Evolutionary conservation across 2,797 vertebrate genomes (phyloP), one percentile per base, ranked within the genome.

Genomic region (Lindbergichthys nudifrons): DNA sequence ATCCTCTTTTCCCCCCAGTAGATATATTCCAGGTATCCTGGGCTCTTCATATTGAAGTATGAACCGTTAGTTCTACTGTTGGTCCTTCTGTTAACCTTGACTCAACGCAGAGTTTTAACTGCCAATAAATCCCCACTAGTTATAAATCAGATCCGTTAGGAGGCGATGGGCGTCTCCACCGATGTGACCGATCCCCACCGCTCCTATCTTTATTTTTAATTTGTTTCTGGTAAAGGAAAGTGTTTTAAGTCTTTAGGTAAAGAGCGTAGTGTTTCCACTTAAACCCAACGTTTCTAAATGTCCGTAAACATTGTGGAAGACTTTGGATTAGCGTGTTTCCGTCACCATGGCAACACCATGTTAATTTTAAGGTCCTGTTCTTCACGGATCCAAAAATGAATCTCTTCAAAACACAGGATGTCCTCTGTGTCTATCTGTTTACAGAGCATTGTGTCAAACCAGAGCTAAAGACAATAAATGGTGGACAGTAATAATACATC

Each of bases 301-400:
- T 54, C 26, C n/a, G 46, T 56, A 45, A 57, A 51, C 58, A 32
- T 13, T 6, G 39, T 11, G 18, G 26, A 61, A 43, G 57, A 10
- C 18, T 72, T 58, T 53, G 79, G 53, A 70, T 63, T 26, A 39
- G 82, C 74, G 72, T 64, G 63, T 54, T 45, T 15, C 60, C n/a
- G 10, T 90, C 86, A 39, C 92, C 87, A 88, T 88, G 86, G 84
- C 41, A 91, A 92, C 92, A 23, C 23, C 70, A 73, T 81, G 69
- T 62, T 46, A 73, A 85, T 85, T 47, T 69, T 53, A 69, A 64
- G 47, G 78, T 75, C 79, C 68, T 39, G 73, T 66, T 84, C 62
- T 76, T 72, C 66, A 72, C 67, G 80, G 73, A 74, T 81, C 14
- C 54, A 26, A 36, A 26, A 70, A 51, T 41, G 43, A 82, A 77